Conservation (phyloP, 2,888 invertebrate species). For the Gibbula magus region DNA sequence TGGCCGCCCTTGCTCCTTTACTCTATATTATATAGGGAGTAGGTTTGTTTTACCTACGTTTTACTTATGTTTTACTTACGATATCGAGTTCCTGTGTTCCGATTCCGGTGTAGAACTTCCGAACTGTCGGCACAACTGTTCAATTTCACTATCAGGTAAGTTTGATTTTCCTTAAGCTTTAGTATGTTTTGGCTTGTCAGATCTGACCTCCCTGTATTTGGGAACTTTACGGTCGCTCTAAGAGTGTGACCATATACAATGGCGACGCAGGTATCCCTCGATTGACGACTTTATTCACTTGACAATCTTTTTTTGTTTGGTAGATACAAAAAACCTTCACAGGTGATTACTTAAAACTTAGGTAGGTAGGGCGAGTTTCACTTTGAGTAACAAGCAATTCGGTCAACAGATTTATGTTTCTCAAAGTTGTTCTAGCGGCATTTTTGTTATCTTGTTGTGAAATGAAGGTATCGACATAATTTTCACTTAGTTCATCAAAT, state of each 20-base stretch:
- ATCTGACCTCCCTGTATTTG: background rate
- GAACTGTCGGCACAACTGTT: background rate
- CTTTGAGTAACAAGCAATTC: background rate
- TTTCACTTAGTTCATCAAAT: background rate
- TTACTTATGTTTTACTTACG: too few relatives aligned
- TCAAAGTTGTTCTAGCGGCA: background rate
- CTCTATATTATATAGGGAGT: too few relatives aligned
- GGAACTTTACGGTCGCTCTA: background rate
- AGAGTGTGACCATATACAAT: background rate
- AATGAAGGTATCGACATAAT: background rate
- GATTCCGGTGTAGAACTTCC: background rate
- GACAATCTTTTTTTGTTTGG: background rate
- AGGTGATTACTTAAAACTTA: background rate
- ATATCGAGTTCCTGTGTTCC: too few relatives aligned
- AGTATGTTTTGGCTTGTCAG: slow-evolving; percentile 5
- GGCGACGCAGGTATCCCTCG: background rate
- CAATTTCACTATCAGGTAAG: slow-evolving; percentile 23
- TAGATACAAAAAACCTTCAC: background rate
- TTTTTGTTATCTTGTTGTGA: background rate
- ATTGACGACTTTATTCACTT: background rate
- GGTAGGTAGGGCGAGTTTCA: background rate
- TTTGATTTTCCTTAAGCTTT: slow-evolving; percentile 21
- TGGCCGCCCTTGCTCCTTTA: too few relatives aligned
- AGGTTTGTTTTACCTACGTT: slow-evolving; percentile 24
- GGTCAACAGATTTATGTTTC: background rate